Conservation (phyloP, 2,113 vertebrate genomes). For the Pluvianellus socialis region DNA sequence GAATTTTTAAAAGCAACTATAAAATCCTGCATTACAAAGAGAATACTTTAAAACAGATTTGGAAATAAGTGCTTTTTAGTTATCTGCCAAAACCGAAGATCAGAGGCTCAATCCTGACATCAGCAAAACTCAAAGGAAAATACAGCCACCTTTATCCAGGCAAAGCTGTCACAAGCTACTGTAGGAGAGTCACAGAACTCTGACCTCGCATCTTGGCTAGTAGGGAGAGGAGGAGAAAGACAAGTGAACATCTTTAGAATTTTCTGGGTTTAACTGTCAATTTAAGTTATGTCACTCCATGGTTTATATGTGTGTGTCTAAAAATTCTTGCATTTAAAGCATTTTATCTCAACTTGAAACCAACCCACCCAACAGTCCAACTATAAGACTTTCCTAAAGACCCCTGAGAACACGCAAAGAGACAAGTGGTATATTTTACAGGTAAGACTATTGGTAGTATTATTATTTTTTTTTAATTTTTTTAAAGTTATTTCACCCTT, state of each 20-base stretch:
- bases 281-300: neutral
- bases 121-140: slow-evolving; percentile 9
- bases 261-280: neutral
- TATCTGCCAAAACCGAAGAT: slow-evolving; percentile 1
- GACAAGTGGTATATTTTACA: neutral
- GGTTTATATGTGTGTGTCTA: neutral
- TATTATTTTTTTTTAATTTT: neutral
- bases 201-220: neutral
- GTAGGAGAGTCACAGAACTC: neutral
- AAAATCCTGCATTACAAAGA: neutral
- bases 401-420: neutral
- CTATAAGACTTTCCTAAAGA: neutral
- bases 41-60: neutral
- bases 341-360: neutral
- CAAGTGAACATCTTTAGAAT: neutral
- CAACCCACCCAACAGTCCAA: neutral
- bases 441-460: neutral
- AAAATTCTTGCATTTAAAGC: neutral
- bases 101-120: neutral
- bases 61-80: slow-evolving; percentile 31
- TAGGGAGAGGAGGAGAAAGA: neutral
- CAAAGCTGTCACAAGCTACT: neutral
- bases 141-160: neutral
- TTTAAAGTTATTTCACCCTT: neutral
- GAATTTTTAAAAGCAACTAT: neutral